A percentile compares a stretch with the other conserved stretches of the same genome.
phyloP scores from a whole-genome alignment of 1,140 invertebrate genomes.

The Euwallacea similis region DNA sequence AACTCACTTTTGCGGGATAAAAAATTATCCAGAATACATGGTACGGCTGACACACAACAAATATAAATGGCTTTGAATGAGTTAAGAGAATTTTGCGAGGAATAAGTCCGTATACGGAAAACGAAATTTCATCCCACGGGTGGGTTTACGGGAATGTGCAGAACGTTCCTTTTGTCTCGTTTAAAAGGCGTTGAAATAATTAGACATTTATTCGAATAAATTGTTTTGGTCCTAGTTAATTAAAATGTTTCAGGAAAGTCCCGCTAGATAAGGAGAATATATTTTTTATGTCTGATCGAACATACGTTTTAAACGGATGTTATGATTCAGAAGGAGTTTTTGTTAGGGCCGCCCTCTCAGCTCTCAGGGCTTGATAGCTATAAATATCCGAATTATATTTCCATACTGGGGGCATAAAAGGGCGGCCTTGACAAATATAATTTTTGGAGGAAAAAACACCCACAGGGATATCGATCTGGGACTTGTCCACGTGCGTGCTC shows the following conservation, averaged over 20 bases:
- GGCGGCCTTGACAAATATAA: neutral
- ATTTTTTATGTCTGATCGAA: neutral
- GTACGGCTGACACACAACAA: neutral
- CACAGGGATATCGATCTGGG: neutral
- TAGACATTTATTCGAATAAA: neutral
- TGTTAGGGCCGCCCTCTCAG: neutral
- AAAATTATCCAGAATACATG: slow-evolving; percentile 1
- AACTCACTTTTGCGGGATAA: slow-evolving; percentile 3
- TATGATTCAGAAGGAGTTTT: slow-evolving; percentile 1
- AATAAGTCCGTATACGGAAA: slow-evolving; percentile 1
- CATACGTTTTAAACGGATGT: neutral
- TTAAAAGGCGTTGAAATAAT: neutral
- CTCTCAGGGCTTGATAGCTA: neutral
- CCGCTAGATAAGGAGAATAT: neutral
- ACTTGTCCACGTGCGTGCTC: neutral
- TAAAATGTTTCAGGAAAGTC: neutral
- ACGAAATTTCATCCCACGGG: neutral
- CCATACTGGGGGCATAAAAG: neutral
- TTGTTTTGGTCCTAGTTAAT: neutral
- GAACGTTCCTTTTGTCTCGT: neutral
- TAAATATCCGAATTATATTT: slow-evolving; percentile 3
- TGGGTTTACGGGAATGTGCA: neutral
- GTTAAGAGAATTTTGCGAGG: neutral
- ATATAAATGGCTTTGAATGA: slow-evolving; percentile 6
- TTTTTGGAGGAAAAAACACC: neutral